Evolutionary conservation across 2,888 invertebrate genomes (phyloP), one percentile per base, ranked within the genome.

Genomic region (Antheraea assamensis): DNA sequence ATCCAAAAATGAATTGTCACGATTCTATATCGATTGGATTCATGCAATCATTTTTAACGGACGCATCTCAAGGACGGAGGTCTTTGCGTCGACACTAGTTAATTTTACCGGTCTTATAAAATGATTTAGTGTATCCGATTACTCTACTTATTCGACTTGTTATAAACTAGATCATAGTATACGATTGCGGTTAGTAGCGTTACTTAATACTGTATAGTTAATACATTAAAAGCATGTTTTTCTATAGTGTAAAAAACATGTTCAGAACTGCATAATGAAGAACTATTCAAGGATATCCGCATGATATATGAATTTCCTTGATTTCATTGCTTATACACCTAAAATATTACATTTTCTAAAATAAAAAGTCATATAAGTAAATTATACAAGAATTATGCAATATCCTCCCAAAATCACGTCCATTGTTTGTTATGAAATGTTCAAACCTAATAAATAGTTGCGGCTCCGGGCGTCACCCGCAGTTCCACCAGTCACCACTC

Each of bases 1-100:
- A 35, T 35, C 13, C 35, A 68, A 30, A 61, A 66, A 21, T n/a
- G 21, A 68, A 68, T 68, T 35, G 35, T 31, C 68, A 68, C n/a
- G n/a, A n/a, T n/a, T 68, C 21, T 35, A 13, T 68, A 68, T 68
- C 68, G 68, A 68, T 68, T 68, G n/a, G 21, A 35, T 68, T 35
- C 31, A 68, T 68, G 68, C 15, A 68, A 35, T 64, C 31, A 21
- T 68, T 68, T 66, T 68, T 68, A 68, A 68, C 68, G 68, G 68
- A 68, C 68, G 35, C 35, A 35, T 68, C 68, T 68, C 68, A 68
- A 68, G 68, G 68, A 68, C 68, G 68, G 61, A 30, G 31, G 19
- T 35, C 31, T 68, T 68, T 13, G 35, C 68, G n/a, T 31, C 68
- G 35, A 66, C 35, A 30, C 7, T 21, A 31, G 31, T 68, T 35